A percentile compares a stretch with the other conserved stretches of the same genome.
Evolutionary conservation across 2,797 vertebrate genomes (phyloP).

Genomic region (Enteromius anoplus): DNA sequence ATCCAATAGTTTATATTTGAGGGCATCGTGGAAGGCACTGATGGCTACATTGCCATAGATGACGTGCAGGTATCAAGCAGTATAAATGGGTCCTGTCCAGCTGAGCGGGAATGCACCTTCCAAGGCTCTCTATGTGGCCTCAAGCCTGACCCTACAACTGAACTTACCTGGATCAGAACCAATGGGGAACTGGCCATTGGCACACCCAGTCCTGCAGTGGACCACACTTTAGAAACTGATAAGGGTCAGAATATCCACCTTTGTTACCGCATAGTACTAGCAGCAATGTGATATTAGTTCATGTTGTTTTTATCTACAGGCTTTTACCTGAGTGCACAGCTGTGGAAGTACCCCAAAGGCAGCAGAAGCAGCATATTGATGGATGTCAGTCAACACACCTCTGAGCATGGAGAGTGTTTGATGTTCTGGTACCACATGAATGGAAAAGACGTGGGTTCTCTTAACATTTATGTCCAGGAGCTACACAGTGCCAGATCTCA

Average conservation of each 20-base stretch:
- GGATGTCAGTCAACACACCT: constrained; percentile 67
- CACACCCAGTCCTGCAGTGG: constrained; percentile 69
- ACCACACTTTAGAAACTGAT: constrained; percentile 79
- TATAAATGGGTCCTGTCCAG: constrained; percentile 67
- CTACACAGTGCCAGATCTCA: neutral
- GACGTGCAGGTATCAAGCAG: constrained; percentile 67
- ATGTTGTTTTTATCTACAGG: constrained; percentile 61
- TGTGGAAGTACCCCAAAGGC: constrained; percentile 68
- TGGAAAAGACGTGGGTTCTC: constrained; percentile 67
- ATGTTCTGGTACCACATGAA: constrained; percentile 83
- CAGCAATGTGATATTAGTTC: neutral
- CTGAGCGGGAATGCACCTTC: constrained; percentile 81
- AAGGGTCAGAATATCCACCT: constrained; percentile 66
- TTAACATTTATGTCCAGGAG: constrained; percentile 69
- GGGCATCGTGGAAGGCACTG: constrained; percentile 66
- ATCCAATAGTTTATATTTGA: constrained; percentile 76
- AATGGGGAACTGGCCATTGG: constrained; percentile 64
- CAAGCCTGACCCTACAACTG: constrained; percentile 50
- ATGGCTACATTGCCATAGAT: constrained; percentile 76
- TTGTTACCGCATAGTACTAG: neutral
- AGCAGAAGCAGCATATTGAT: constrained; percentile 65
- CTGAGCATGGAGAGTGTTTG: constrained; percentile 72
- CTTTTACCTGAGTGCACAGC: constrained; percentile 77
- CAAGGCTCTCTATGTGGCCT: constrained; percentile 79
- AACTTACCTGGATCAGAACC: constrained; percentile 72